phyloP scores from a whole-genome alignment of 2,888 invertebrate genomes.

The Tupiocoris notatus region DNA sequence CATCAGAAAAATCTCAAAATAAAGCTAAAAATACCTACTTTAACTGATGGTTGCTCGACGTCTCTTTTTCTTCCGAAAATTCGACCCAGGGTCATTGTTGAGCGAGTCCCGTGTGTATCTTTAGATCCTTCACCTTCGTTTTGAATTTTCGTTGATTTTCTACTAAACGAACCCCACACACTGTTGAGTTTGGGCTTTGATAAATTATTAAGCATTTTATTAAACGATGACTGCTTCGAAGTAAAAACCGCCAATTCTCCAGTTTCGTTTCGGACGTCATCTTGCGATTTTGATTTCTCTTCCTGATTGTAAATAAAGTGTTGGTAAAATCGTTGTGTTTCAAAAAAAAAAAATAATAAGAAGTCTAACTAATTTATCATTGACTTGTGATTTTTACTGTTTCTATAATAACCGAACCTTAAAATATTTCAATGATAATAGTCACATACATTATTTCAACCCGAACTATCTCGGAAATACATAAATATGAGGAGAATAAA shows the following conservation, averaged over 20 bases:
- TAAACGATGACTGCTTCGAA: conserved; percentile 1
- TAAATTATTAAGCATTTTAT: conserved; percentile 20
- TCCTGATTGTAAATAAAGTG: background rate
- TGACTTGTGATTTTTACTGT: no score
- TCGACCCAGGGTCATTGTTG: conserved; percentile 29
- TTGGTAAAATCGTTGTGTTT: background rate
- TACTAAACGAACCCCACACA: background rate
- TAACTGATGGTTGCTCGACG: background rate
- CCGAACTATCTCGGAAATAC: no score
- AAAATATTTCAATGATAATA: no score
- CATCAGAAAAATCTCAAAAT: no score
- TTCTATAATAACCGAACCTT: no score
- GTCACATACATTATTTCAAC: no score
- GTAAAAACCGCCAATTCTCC: conserved; percentile 1
- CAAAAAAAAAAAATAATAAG: background rate
- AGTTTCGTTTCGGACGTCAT: conserved; percentile 2
- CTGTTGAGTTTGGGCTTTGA: conserved; percentile 1
- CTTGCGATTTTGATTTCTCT: conserved; percentile 25
- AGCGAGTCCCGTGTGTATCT: conserved; percentile 3
- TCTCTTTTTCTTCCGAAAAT: conserved; percentile 22
- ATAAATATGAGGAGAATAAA: no score
- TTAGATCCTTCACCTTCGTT: conserved; percentile 13
- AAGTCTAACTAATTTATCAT: no score
- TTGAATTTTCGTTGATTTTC: background rate
- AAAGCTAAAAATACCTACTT: no score